Percentiles rank a stretch among this genome's conserved stretches.
These are phyloP conservation scores for Egretta garzetta DNA, from an alignment of 2,113 vertebrate species.

Conservation along the genomic window DNA sequence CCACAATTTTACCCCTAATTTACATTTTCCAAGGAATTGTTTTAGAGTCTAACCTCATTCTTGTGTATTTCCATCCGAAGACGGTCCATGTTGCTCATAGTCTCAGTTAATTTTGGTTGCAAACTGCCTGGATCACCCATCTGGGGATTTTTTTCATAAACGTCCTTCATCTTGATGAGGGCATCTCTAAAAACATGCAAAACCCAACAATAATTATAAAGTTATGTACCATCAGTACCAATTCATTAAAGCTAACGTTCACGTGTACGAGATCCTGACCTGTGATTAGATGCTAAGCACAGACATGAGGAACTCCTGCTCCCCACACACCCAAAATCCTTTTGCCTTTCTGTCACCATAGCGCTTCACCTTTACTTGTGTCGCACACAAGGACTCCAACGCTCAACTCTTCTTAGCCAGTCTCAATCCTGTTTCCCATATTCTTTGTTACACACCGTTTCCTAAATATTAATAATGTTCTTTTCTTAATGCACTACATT, in stretches of 20 bases:
- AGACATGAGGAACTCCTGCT: neutral
- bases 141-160: conserved; percentile 97
- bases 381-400: neutral
- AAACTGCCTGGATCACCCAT: conserved; percentile 97
- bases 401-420: neutral
- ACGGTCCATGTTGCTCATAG: conserved; percentile 94
- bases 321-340: neutral
- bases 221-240: neutral
- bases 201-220: neutral
- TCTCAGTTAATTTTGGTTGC: conserved; percentile 95
- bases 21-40: neutral
- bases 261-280: neutral
- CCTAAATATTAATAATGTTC: neutral
- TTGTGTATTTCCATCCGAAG: conserved; percentile 96
- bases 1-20: neutral
- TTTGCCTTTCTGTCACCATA: neutral
- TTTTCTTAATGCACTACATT: neutral
- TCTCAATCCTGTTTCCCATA: neutral
- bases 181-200: conserved; percentile 81
- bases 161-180: conserved; percentile 99
- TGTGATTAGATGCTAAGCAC: neutral
- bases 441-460: neutral
- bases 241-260: neutral
- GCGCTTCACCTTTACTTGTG: neutral
- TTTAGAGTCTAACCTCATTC: conserved; percentile 85